phyloP scores from a whole-genome alignment of 2,113 vertebrate genomes.

The Ailurus styani region DNA sequence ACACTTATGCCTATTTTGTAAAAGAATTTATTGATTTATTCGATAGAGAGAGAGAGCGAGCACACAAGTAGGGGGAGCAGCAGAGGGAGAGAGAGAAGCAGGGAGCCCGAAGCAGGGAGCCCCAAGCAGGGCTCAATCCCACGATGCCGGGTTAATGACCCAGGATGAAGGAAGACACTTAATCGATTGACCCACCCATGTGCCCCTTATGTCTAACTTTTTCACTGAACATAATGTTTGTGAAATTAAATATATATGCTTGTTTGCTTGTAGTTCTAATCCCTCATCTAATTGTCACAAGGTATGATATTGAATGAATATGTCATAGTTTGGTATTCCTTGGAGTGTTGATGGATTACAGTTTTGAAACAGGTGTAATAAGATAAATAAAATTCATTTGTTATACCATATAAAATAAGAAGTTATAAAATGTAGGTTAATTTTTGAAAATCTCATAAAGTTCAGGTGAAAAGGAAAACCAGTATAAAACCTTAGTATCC shows the following conservation, averaged over 20 bases:
- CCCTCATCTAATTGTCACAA: background rate
- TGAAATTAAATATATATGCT: background rate
- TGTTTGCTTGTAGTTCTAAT: background rate
- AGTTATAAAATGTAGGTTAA: background rate
- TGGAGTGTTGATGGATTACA: background rate
- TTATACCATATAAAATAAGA: background rate
- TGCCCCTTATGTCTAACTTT: background rate
- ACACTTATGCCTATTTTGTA: background rate
- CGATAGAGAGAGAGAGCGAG: no score
- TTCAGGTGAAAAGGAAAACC: background rate
- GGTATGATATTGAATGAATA: background rate
- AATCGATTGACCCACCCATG: no score
- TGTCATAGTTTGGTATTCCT: background rate
- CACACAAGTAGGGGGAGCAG: no score
- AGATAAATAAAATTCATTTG: background rate
- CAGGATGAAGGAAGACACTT: no score
- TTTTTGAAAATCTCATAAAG: background rate
- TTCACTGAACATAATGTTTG: background rate
- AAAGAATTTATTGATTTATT: no score
- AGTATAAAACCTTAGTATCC: background rate
- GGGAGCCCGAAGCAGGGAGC: no score
- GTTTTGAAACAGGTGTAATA: background rate
- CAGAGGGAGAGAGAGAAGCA: no score
- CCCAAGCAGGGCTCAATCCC: no score
- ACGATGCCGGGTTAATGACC: no score